phyloP scores from a whole-genome alignment of 2,888 invertebrate species.

The Heliconius sara region DNA sequence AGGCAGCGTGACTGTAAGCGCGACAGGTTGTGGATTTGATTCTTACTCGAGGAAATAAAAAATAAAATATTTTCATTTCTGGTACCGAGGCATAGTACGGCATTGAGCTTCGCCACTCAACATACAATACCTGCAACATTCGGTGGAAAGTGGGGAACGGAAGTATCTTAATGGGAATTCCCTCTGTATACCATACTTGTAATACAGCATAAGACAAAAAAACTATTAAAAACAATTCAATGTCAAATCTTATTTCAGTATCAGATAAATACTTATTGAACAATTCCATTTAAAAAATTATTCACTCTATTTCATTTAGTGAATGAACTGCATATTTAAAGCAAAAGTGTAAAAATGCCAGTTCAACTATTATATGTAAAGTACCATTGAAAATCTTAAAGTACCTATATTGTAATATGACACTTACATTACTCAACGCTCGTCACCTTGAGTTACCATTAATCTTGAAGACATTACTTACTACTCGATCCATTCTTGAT shows the following conservation, averaged over 20 bases:
- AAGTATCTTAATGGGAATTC: too few species aligned
- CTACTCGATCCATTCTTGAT: neutral
- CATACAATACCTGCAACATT: too few species aligned
- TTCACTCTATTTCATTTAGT: neutral
- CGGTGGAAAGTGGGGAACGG: too few species aligned
- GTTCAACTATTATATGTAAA: neutral
- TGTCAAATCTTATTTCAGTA: neutral
- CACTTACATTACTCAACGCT: constrained; percentile 3
- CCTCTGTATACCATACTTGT: too few species aligned
- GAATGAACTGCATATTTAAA: neutral
- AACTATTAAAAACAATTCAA: neutral
- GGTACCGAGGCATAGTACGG: too few species aligned
- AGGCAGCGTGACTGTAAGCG: too few species aligned
- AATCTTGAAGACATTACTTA: constrained; percentile 10
- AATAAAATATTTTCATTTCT: too few species aligned
- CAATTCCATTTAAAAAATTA: neutral
- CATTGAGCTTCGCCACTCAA: too few species aligned
- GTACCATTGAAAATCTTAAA: constrained; percentile 19
- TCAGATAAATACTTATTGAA: neutral
- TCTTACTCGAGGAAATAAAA: too few species aligned
- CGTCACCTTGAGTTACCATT: neutral
- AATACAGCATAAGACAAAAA: neutral
- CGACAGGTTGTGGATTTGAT: too few species aligned
- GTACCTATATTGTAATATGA: neutral
- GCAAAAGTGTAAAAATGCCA: neutral